Percentiles rank a stretch among this genome's conserved stretches.
Evolutionary conservation across 1,140 invertebrate genomes (phyloP).

Genomic region (Drosophila nikananu): DNA sequence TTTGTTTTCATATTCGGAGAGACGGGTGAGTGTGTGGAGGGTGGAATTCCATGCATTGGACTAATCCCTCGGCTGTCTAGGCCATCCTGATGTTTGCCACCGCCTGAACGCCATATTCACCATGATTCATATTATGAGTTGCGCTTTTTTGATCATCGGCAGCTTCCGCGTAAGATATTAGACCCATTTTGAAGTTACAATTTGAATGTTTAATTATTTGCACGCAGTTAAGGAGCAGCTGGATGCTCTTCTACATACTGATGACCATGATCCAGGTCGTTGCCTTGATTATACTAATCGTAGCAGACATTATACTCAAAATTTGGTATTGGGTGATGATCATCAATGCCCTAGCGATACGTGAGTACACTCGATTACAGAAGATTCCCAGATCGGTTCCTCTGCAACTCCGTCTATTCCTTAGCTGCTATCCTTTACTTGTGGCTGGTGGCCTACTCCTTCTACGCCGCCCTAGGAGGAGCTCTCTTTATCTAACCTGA

Average conservation of each 20-base stretch:
- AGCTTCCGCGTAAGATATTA: conserved; percentile 26
- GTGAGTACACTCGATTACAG: conserved; percentile 19
- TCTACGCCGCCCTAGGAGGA: conserved; percentile 67
- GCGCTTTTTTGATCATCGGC: conserved; percentile 30
- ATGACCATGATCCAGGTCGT: conserved; percentile 30
- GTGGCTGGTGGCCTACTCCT: conserved; percentile 69
- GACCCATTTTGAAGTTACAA: too few relatives aligned
- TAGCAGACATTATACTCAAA: conserved; percentile 49
- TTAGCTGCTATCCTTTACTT: conserved; percentile 45
- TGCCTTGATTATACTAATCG: conserved; percentile 48
- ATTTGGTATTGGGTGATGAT: conserved; percentile 46
- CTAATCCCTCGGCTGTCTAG: background rate
- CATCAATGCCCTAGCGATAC: conserved; percentile 31
- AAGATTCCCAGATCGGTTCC: background rate
- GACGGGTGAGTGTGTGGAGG: conserved; percentile 34
- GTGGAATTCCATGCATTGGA: too few relatives aligned
- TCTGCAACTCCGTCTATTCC: background rate
- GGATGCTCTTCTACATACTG: conserved; percentile 57
- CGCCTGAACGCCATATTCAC: conserved; percentile 48
- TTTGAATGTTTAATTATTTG: background rate
- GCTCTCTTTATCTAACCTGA: conserved; percentile 46
- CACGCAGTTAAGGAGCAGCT: conserved; percentile 38
- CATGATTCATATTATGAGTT: conserved; percentile 39
- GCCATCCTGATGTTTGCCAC: conserved; percentile 54
- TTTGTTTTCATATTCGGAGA: conserved; percentile 54